These are phyloP conservation scores for Drosophila gunungcola DNA, from an alignment of 1,140 invertebrate genomes.

Conservation along the genomic window DNA sequence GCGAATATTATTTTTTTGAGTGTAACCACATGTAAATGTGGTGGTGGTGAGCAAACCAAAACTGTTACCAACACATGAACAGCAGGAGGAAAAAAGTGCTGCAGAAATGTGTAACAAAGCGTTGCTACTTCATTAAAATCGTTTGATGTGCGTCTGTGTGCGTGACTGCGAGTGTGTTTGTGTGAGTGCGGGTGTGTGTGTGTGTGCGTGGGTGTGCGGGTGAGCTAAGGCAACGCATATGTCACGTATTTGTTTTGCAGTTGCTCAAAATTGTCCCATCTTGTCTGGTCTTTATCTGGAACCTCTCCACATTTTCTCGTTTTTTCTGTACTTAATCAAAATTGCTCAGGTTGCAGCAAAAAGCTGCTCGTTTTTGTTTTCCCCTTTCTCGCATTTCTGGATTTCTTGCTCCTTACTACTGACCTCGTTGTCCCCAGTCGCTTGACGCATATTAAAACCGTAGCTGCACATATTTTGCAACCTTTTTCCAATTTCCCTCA, in stretches of 20 bases:
- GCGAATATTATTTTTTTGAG: background rate
- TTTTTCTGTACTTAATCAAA: conserved; percentile 46
- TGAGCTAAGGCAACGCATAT: conserved; percentile 31
- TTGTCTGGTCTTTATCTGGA: background rate
- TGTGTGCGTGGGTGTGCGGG: background rate
- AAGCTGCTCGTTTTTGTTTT: conserved; percentile 21
- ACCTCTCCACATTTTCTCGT: background rate
- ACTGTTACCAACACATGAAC: background rate
- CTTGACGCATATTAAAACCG: conserved; percentile 48
- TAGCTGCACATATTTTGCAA: conserved; percentile 41
- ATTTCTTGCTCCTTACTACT: background rate
- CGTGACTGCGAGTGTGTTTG: background rate
- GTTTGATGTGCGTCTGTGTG: conserved; percentile 26
- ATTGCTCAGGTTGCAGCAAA: conserved; percentile 54
- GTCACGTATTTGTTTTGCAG: conserved; percentile 56
- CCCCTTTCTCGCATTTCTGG: background rate
- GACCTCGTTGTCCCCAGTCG: conserved; percentile 8
- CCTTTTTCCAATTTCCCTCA: background rate
- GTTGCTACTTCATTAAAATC: conserved; percentile 59
- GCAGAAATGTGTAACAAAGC: conserved; percentile 34
- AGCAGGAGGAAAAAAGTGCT: conserved; percentile 3
- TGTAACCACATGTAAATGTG: conserved; percentile 37
- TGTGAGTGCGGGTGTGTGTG: conserved; percentile 1
- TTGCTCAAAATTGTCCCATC: conserved; percentile 24
- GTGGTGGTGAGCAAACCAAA: background rate